Base-by-base conservation (phyloP, 2,888 invertebrate genomes). In the Enoplolaimus lenunculus region DNA sequence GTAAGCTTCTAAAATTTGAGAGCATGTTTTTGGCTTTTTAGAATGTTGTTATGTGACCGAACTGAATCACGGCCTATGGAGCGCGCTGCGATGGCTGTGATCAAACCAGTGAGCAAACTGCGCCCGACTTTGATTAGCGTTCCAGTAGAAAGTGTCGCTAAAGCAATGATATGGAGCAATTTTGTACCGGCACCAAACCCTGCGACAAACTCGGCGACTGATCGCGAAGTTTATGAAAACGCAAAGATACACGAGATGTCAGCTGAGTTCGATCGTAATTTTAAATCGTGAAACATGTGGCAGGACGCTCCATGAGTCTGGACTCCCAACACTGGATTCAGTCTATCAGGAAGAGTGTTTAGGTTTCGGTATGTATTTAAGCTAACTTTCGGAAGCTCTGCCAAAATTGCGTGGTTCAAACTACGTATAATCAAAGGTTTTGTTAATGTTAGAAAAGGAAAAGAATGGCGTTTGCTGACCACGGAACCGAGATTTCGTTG, bases 101-200 rank as follows among this genome's bases (percentile, higher is more conserved):
- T 71, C 30, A 68, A 57, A 59, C 71, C 68, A 7, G 7, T 68
- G 34, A 60, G 1, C 60, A 16, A 3, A 7, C 21, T 34, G 2
- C 28, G 13, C 2, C 71, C 71, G n/a, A 80, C 80, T 7, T 76
- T 77, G 3, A 76, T 79, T 21, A 77, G 78, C 1, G 76, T 78
- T 28, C 81, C 81, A 0, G 76, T 78, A 3, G 75, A 77, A 7
- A 75, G 74, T 1, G 73, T 81, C 21, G 79, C 78, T 21, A 74
- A 75, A 71, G 80, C 80, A 33, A 80, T 81, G 77, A 73, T 80
- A 64, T 67, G 67, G 28, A 13, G 7, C 45, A 45, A 45, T 45
- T 45, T 45, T 21, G 45, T 45, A 45, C 45, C 45, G 7, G 45
- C 45, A 45, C 7, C 45, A 21, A 45, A 7, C 7, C 45, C 45